phyloP scores from a whole-genome alignment of 37 sponge, comb jelly and placozoan species.

The Beroe forskalii region DNA sequence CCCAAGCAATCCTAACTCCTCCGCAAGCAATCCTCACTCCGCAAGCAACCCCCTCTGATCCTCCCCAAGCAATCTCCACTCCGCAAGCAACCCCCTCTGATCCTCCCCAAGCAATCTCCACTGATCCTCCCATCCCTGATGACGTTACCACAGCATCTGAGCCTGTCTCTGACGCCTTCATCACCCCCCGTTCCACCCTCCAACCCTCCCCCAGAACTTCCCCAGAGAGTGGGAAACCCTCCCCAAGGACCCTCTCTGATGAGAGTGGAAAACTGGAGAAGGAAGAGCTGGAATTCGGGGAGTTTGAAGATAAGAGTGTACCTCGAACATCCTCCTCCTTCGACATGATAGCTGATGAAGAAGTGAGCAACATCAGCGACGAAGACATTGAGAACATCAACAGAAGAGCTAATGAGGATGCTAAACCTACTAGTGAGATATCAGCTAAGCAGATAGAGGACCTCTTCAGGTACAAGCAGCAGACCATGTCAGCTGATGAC shows the following conservation, averaged over 20 bases:
- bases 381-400: background rate
- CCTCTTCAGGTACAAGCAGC: slow-evolving; percentile 21
- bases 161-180: slow-evolving; percentile 9
- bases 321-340: background rate
- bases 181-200: slow-evolving; percentile 28
- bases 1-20: no score
- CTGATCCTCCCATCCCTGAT: no score
- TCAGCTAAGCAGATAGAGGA: background rate
- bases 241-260: background rate
- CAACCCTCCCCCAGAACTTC: background rate
- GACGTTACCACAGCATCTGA: background rate
- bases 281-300: background rate
- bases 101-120: no score
- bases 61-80: no score
- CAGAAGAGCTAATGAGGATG: background rate
- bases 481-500: background rate
- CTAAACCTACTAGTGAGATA: background rate
- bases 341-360: slow-evolving; percentile 22
- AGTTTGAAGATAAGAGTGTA: background rate
- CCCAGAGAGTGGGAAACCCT: background rate
- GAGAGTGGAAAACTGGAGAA: background rate
- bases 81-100: no score
- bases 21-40: no score
- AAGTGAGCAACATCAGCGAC: background rate
- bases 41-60: no score